phyloP scores from a whole-genome alignment of 1,140 invertebrate species.

The Hirudo medicinalis region DNA sequence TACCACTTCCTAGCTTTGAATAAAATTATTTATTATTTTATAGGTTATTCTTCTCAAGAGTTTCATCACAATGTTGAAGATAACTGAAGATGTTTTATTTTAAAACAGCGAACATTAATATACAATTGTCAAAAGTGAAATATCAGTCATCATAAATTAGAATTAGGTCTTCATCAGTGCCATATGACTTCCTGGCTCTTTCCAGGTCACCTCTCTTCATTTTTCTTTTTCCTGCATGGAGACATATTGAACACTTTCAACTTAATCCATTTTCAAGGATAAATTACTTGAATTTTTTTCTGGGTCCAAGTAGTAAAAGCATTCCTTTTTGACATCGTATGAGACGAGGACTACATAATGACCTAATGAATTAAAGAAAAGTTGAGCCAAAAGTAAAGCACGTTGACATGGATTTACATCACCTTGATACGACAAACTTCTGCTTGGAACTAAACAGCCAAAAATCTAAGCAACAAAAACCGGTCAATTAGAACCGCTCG shows the following conservation, averaged over 20 bases:
- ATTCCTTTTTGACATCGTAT: neutral
- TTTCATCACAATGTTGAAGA: neutral
- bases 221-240: neutral
- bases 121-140: no score
- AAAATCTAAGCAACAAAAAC: neutral
- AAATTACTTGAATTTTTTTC: neutral
- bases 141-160: neutral
- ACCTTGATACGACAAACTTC: no score
- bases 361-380: neutral
- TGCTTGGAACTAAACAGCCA: neutral
- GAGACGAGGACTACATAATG: neutral
- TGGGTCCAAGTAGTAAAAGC: neutral
- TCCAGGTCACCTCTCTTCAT: neutral
- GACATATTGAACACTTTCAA: neutral
- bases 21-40: no score
- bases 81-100: neutral
- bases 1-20: no score
- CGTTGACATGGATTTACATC: no score
- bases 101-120: no score
- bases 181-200: neutral
- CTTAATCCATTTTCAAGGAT: neutral
- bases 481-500: neutral
- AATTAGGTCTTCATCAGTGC: slow-evolving; percentile 3
- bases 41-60: neutral
- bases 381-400: neutral